A percentile compares a stretch with the other conserved stretches of the same genome.
Conservation (phyloP, 2,113 vertebrate species). For the Serilophus lunatus region DNA sequence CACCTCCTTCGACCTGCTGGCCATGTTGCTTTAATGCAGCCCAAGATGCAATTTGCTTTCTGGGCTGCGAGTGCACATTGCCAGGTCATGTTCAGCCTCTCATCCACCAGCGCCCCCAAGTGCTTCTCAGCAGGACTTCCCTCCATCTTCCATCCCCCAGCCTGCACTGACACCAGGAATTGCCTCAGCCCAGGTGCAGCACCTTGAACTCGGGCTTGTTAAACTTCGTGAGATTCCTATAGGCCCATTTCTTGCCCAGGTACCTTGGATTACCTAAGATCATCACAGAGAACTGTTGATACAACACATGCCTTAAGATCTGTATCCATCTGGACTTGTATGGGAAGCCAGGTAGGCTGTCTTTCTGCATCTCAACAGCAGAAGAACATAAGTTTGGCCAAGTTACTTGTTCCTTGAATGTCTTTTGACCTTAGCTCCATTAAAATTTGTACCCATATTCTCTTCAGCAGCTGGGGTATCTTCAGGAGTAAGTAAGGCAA, state of each 20-base stretch:
- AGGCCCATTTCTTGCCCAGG: not conserved
- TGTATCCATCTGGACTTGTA: not conserved
- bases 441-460: not conserved
- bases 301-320: not conserved
- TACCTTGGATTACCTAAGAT: not conserved
- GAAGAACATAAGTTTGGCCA: not conserved
- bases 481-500: not conserved
- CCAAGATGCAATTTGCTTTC: rapidly evolving
- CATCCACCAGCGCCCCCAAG: not conserved
- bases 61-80: not conserved
- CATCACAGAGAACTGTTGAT: not conserved
- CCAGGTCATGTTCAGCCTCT: not conserved
- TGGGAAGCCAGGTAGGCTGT: not conserved
- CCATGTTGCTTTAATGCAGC: rapidly evolving
- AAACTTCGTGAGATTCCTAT: not conserved
- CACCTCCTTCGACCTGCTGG: rapidly evolving
- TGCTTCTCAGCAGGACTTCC: not conserved
- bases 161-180: rapidly evolving
- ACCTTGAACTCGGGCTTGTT: not conserved
- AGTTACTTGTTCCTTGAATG: not conserved
- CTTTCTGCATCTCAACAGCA: not conserved
- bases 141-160: not conserved
- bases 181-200: not conserved
- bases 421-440: not conserved
- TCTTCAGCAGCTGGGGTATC: not conserved